Conservation (phyloP, 2,797 vertebrate species). For the Jordanella pulchra region DNA sequence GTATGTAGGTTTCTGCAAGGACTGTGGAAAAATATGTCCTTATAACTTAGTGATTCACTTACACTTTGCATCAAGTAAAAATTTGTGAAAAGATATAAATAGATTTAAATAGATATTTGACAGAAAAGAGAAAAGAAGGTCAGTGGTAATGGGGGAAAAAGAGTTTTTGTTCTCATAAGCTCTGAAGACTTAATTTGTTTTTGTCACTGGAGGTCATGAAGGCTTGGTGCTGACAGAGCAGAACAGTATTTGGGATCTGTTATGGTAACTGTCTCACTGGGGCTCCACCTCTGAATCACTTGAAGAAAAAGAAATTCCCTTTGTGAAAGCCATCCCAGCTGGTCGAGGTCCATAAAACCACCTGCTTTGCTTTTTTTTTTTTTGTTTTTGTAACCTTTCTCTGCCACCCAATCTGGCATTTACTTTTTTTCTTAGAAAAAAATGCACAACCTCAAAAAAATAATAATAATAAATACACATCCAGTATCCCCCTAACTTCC, state of each 20-base stretch:
- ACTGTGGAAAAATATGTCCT: background rate
- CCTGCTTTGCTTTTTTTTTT: slow-evolving; percentile 24
- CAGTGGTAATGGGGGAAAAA: slow-evolving; percentile 22
- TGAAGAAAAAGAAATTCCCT: slow-evolving; percentile 22
- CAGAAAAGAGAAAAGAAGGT: slow-evolving; percentile 9
- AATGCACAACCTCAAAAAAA: background rate
- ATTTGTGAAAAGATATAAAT: slow-evolving; percentile 6
- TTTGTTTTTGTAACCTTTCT: background rate
- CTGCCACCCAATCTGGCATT: slow-evolving; percentile 1
- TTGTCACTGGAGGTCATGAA: slow-evolving; percentile 60
- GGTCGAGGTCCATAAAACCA: slow-evolving; percentile 37
- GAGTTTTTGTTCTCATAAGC: slow-evolving; percentile 38
- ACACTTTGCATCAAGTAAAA: background rate
- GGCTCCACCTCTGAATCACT: slow-evolving; percentile 33
- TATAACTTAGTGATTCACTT: background rate
- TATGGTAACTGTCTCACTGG: slow-evolving; percentile 53
- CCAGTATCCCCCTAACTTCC: background rate
- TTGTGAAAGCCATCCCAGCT: slow-evolving; percentile 40
- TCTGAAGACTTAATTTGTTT: slow-evolving; percentile 68
- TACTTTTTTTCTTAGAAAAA: background rate
- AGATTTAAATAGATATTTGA: slow-evolving; percentile 2
- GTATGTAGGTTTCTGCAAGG: background rate
- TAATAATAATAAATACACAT: background rate
- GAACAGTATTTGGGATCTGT: slow-evolving; percentile 45
- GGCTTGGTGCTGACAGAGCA: slow-evolving; percentile 47